These are phyloP conservation scores for Galbula dea DNA, from an alignment of 2,113 vertebrate species.

Conservation along the genomic window DNA sequence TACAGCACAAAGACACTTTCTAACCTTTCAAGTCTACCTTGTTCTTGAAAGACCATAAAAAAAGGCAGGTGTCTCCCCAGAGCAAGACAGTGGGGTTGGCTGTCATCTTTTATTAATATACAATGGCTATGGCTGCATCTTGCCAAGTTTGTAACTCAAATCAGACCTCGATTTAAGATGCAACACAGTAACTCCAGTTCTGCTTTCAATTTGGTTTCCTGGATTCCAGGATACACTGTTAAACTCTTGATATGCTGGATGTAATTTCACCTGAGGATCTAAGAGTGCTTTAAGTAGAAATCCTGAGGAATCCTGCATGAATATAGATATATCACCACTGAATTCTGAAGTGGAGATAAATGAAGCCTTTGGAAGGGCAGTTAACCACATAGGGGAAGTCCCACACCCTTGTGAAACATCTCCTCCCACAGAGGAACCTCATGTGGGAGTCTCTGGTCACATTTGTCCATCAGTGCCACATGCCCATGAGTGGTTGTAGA, in stretches of 20 bases:
- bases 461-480: neutral
- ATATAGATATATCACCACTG: neutral
- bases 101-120: slow-evolving; percentile 21
- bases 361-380: neutral
- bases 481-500: rapidly evolving
- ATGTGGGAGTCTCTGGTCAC: rapidly evolving
- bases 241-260: slow-evolving; percentile 1
- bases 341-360: neutral
- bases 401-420: no score
- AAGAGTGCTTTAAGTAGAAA: neutral
- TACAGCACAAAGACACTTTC: neutral
- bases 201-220: slow-evolving; percentile 55
- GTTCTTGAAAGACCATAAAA: neutral
- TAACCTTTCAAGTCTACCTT: neutral
- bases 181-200: slow-evolving; percentile 2
- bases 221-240: slow-evolving; percentile 4
- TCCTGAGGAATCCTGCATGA: neutral
- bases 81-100: neutral
- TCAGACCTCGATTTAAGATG: slow-evolving; percentile 28
- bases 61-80: neutral
- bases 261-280: slow-evolving; percentile 35
- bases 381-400: neutral
- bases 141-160: slow-evolving; percentile 51
- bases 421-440: neutral
- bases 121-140: neutral